Conservation (phyloP, 1,140 invertebrate genomes). For the Drosophila arawakana region DNA sequence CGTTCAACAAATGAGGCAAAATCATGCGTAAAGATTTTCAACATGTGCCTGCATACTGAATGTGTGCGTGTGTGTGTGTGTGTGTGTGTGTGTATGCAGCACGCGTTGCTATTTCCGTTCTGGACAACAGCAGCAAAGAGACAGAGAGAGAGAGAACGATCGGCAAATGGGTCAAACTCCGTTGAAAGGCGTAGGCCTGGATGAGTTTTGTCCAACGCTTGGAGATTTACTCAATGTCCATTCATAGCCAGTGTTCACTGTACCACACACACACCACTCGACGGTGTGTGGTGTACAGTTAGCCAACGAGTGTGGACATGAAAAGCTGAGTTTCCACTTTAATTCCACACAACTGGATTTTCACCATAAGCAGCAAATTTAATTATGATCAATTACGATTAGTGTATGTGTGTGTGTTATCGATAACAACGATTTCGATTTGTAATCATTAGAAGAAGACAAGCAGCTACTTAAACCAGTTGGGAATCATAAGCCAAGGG, state of each 20-base stretch:
- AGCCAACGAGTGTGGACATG: background rate
- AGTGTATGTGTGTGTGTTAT: background rate
- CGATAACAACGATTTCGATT: conserved; percentile 6
- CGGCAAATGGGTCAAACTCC: conserved; percentile 46
- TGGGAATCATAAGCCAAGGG: background rate
- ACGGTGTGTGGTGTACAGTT: background rate
- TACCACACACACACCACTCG: background rate
- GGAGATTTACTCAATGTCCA: conserved; percentile 21
- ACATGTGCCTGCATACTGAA: conserved; percentile 45
- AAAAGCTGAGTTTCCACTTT: conserved; percentile 9
- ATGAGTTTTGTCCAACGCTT: conserved; percentile 21
- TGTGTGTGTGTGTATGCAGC: conserved; percentile 41
- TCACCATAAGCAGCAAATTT: background rate
- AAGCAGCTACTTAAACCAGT: background rate
- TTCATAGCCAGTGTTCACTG: conserved; percentile 13
- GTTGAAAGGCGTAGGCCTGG: conserved; percentile 25
- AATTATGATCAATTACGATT: conserved; percentile 6
- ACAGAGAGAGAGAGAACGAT: conserved; percentile 2
- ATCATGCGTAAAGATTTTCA: conserved; percentile 76
- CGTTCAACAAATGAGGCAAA: conserved; percentile 62
- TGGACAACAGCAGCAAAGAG: conserved; percentile 33
- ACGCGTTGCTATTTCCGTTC: conserved; percentile 72
- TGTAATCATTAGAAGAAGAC: background rate
- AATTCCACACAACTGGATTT: background rate
- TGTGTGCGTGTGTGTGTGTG: conserved; percentile 28